Evolutionary conservation across 2,113 vertebrate genomes (phyloP), one percentile per base, ranked within the genome.

Genomic region (Periophthalmodon schlosseri): DNA sequence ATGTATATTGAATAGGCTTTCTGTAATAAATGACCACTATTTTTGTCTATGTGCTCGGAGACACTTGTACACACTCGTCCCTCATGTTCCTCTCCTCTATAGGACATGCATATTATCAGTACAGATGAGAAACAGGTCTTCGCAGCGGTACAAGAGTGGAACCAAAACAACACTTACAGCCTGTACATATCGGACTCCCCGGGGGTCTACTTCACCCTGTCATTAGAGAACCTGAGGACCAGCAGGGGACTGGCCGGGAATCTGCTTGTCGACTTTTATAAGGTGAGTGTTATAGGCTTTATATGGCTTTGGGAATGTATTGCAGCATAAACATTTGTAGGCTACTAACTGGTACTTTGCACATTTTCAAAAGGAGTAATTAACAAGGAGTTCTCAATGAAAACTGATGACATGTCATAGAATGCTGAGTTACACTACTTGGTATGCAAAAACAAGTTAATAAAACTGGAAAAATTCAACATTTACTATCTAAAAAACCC

Each of bases 31-130:
- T 33, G 46, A 8, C 49, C 33, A 34, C 24, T 79, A 6, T 75
- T 69, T 63, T 57, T 33, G 14, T 63, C 23, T 70, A 5, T 16
- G 5, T 67, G 8, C 64, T 39, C 49, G 67, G 16, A 75, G 18
- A 72, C 69, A 23, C 63, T 76, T 2, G n/a, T 65, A 15, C 68
- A 20, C 15, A 8, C n/a, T 21, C 70, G 21, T 49, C 66, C 46
- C 49, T 58, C 12, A 16, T 54, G 14, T 44, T 13, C 68, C 7
- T 60, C 58, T 72, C 10, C 67, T 49, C 57, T 75, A 81, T 84
- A 98, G 97, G 97, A 99, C 92, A 98, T 99, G 97, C 97, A 99
- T 73, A 98, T 99, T 74, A 97, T 99, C 93, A 98, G 96, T 47
- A 98, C 97, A 1, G 95, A 96, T 82, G 96, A 98, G 88, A 98